phyloP scores from a whole-genome alignment of 1,140 invertebrate genomes.

The Piezodorus guildinii region DNA sequence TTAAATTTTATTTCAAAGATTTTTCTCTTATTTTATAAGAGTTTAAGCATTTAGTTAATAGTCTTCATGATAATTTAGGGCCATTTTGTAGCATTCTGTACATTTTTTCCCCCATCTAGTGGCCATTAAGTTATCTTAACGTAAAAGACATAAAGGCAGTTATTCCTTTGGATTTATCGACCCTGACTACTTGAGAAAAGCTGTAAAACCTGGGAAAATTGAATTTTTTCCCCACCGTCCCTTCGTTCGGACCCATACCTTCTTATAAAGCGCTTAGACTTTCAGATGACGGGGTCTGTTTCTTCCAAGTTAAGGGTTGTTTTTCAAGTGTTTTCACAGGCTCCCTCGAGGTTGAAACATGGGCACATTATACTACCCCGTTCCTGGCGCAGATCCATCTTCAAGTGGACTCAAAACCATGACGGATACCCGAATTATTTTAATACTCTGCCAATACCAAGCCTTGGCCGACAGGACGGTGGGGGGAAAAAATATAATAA shows the following conservation, averaged over 20 bases:
- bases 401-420: conserved; percentile 1
- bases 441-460: too few species aligned
- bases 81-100: too few species aligned
- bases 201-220: conserved; percentile 9
- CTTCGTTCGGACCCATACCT: neutral
- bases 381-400: too few species aligned
- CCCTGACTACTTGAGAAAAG: neutral
- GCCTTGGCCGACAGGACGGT: neutral
- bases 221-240: neutral
- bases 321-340: conserved; percentile 7
- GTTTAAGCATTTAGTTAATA: too few species aligned
- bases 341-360: conserved; percentile 8
- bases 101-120: too few species aligned
- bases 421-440: neutral
- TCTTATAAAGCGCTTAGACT: conserved; percentile 3
- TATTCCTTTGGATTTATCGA: too few species aligned
- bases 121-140: too few species aligned
- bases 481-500: neutral
- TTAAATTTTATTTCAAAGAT: too few species aligned
- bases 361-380: conserved; percentile 1
- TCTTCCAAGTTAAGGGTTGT: conserved; percentile 5
- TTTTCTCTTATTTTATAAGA: too few species aligned
- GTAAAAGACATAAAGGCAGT: too few species aligned
- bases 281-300: conserved; percentile 8
- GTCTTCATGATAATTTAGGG: too few species aligned